Percentiles rank a stretch among this genome's conserved stretches.
Evolutionary conservation across 2,888 invertebrate species (phyloP).

Genomic region (Melanophora roralis): DNA sequence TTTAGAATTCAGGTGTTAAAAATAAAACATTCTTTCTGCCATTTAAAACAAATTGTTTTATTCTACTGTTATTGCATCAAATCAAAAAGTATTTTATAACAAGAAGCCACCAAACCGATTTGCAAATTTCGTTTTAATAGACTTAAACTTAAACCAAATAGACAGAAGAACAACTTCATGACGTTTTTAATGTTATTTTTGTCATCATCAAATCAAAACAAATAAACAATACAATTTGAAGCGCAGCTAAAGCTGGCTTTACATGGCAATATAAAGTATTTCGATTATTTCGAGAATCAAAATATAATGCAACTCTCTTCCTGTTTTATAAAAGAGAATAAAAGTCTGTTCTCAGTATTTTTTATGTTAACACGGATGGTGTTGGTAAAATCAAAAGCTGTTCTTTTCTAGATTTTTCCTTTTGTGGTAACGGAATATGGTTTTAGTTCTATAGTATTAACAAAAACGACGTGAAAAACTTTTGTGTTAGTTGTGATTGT

Average conservation of each 20-base stretch:
- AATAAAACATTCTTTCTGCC: conserved; percentile 8
- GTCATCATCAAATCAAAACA: conserved; percentile 23
- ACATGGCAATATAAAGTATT: too few species aligned
- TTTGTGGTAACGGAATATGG: too few species aligned
- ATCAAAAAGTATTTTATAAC: background rate
- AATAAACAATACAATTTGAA: background rate
- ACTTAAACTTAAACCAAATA: conserved; percentile 10
- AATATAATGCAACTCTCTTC: too few species aligned
- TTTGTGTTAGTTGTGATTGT: too few species aligned
- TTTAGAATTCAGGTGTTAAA: conserved; percentile 26
- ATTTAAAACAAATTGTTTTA: background rate
- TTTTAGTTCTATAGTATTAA: too few species aligned
- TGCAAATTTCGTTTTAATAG: conserved; percentile 45
- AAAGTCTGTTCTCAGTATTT: too few species aligned
- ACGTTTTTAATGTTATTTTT: conserved; percentile 18
- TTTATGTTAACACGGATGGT: too few species aligned
- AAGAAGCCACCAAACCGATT: background rate
- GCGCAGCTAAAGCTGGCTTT: background rate
- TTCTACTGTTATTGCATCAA: background rate
- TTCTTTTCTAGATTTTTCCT: too few species aligned
- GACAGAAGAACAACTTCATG: conserved; percentile 22
- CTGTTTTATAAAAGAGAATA: too few species aligned
- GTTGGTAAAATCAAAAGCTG: too few species aligned
- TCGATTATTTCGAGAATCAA: too few species aligned
- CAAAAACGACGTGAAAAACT: too few species aligned